Evolutionary conservation across 2,113 vertebrate genomes (phyloP).

Genomic region (Grantiella picta): DNA sequence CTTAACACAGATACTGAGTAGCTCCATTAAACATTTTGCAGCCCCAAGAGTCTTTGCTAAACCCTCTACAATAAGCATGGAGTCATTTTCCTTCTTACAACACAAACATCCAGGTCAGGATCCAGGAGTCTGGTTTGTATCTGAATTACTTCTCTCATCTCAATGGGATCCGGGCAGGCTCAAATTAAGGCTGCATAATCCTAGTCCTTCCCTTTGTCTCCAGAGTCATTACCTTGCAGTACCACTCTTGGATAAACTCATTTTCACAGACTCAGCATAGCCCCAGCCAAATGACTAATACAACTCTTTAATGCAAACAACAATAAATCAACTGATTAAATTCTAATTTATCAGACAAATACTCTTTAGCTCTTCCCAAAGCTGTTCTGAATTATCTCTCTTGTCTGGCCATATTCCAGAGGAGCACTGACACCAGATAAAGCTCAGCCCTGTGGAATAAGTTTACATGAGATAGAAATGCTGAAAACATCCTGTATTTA

Average conservation of each 20-base stretch:
- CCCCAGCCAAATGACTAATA: not conserved
- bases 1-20: not conserved
- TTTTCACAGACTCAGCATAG: not conserved
- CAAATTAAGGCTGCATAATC: not conserved
- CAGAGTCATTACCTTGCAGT: not conserved
- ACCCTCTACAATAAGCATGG: not conserved
- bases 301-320: not conserved
- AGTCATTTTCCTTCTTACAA: not conserved
- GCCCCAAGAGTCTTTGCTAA: not conserved
- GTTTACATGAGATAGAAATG: not conserved
- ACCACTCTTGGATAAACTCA: not conserved
- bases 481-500: not conserved
- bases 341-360: slow-evolving; percentile 34
- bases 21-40: not conserved
- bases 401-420: not conserved
- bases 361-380: not conserved
- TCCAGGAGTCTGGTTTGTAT: not conserved
- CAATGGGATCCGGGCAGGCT: not conserved
- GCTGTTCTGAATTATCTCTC: not conserved
- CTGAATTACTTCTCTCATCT: not conserved
- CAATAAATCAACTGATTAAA: slow-evolving; percentile 14
- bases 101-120: not conserved
- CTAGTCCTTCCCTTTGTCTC: not conserved
- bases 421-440: not conserved
- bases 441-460: not conserved